A percentile compares a stretch with the other conserved stretches of the same genome.
Evolutionary conservation across 1,140 invertebrate genomes (phyloP).

Genomic region (Triops longicaudatus): DNA sequence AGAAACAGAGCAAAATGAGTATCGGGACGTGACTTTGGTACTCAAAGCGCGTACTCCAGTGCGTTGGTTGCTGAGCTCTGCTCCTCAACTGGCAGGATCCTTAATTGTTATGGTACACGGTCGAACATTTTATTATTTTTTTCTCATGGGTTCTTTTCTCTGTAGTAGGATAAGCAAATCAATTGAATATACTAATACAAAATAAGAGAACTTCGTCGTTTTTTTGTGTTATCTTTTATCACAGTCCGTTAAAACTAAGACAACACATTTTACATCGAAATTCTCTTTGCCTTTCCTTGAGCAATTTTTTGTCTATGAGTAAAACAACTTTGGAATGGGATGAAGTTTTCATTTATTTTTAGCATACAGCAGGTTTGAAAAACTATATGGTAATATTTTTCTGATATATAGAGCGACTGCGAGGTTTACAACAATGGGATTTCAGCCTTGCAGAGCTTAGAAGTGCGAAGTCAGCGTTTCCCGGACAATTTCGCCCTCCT

Average conservation of each 20-base stretch:
- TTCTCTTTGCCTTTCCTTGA: neutral
- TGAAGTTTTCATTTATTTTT: neutral
- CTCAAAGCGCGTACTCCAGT: slow-evolving; percentile 27
- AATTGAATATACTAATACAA: no score
- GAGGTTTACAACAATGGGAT: slow-evolving; percentile 26
- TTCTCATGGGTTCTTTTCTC: neutral
- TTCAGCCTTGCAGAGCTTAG: slow-evolving; percentile 25
- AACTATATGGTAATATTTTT: no score
- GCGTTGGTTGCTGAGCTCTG: slow-evolving; percentile 26
- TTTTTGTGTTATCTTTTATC: no score
- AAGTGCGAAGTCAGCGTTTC: slow-evolving; percentile 26
- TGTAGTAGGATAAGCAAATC: no score
- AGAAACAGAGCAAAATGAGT: slow-evolving; percentile 17
- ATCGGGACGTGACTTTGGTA: slow-evolving; percentile 27
- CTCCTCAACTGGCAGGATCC: neutral
- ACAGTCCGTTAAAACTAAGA: no score
- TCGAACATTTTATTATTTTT: neutral
- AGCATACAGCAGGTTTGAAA: no score
- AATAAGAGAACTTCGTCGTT: no score
- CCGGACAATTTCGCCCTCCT: slow-evolving; percentile 26
- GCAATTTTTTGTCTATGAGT: neutral
- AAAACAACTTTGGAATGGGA: neutral
- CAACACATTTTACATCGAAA: neutral
- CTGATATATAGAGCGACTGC: slow-evolving; percentile 19
- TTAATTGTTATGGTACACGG: slow-evolving; percentile 21